phyloP scores from a whole-genome alignment of 2,113 vertebrate genomes.

The Scytalopus superciliaris region DNA sequence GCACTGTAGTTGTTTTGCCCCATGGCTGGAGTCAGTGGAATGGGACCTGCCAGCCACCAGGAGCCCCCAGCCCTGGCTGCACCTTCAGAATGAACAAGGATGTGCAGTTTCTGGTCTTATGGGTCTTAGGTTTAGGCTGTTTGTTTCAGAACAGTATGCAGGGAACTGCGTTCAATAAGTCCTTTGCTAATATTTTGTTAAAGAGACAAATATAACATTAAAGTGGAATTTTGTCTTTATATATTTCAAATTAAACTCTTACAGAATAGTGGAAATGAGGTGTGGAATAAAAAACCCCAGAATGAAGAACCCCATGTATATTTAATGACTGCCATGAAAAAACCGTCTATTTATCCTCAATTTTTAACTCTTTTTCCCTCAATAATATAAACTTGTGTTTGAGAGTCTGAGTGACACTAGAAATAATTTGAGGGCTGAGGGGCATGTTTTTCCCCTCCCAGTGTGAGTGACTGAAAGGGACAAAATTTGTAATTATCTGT shows the following conservation, averaged over 20 bases:
- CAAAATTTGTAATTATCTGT: neutral
- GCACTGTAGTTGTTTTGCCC: neutral
- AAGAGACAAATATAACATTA: neutral
- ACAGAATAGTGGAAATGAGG: neutral
- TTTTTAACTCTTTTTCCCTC: neutral
- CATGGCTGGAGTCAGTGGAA: rapidly evolving
- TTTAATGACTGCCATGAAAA: neutral
- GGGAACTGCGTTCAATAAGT: neutral
- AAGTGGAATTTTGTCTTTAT: neutral
- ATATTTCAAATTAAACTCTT: neutral
- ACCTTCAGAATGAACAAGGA: neutral
- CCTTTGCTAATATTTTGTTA: neutral
- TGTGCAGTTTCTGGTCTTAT: neutral
- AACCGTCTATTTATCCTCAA: neutral
- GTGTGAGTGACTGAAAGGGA: neutral
- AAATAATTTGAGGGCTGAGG: neutral
- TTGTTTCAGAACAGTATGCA: neutral
- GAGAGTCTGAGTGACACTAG: neutral
- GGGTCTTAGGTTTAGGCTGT: neutral
- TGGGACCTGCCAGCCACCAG: neutral
- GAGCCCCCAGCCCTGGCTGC: neutral
- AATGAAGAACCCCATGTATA: neutral
- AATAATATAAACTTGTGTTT: neutral
- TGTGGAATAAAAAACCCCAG: neutral
- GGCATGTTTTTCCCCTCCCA: neutral